Evolutionary conservation across 2,113 vertebrate species (phyloP), one percentile per base, ranked within the genome.

Genomic region (Pterocles gutturalis): DNA sequence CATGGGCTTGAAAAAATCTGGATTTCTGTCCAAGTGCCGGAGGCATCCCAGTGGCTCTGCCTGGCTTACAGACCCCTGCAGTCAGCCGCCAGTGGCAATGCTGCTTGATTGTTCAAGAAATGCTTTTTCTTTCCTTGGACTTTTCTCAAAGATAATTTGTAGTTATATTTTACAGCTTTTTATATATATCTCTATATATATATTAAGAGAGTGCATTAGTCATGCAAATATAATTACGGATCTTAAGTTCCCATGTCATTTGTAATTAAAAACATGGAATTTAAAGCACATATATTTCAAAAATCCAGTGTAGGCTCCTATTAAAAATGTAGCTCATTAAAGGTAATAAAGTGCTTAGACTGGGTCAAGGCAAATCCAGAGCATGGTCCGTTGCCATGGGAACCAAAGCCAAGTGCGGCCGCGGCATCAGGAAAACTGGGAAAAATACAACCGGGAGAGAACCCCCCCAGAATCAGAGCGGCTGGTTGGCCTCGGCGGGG

Each of bases 201-300:
- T 45, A 13, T 55, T 17, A 66, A 87, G 73, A 45, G 38, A 49
- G 43, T 13, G 48, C 0, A 0, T 93, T 90, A 90, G 61, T 90
- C 80, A 91, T 38, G 24, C 87, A 96, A 89, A 71, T 34, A 70
- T 77, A 87, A 81, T 80, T 66, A 80, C 1, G 14, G 21, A n/a
- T 17, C 55, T 87, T 34, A 60, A 1, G 1, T 46, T 79, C 53
- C 43, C 14, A 1, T 55, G 64, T 65, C 26, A 53, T 57, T 71
- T 36, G 69, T 82, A 91, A 94, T 94, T 92, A 95, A 94, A 96
- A 82, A 3, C 17, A 25, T 5, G 83, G 69, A 55, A 94, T 87
- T 93, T 82, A 89, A 77, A 75, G 77, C 55, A 51, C 57, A 20
- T 48, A 1, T 11, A 71, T 72, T 64, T 72, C 2, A 46, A 90